Evolutionary conservation across 2,888 invertebrate species (phyloP).

Genomic region (Cheilosia grossa): DNA sequence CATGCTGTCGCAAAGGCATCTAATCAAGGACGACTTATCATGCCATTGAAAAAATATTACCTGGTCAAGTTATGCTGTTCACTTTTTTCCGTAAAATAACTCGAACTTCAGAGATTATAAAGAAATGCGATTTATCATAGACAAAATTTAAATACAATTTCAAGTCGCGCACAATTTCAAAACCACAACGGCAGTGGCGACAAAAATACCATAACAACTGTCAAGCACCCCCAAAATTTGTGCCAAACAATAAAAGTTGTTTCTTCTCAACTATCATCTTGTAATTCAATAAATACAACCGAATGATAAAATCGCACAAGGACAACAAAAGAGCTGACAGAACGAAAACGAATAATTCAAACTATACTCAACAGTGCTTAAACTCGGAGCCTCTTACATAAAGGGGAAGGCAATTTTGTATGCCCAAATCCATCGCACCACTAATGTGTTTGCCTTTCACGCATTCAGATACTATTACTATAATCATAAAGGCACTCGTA

Average conservation of each 20-base stretch:
- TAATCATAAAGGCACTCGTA: neutral
- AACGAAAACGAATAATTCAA: slow-evolving; percentile 37
- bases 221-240: neutral
- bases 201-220: neutral
- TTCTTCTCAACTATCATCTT: neutral
- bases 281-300: slow-evolving; percentile 34
- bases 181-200: neutral
- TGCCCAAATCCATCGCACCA: slow-evolving; percentile 5
- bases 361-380: neutral
- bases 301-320: slow-evolving; percentile 24
- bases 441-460: slow-evolving; percentile 14
- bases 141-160: neutral
- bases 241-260: slow-evolving; percentile 19
- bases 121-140: too few species aligned
- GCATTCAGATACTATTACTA: slow-evolving; percentile 5
- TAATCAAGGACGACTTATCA: too few species aligned
- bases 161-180: neutral
- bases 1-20: too few species aligned
- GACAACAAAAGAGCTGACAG: slow-evolving; percentile 40
- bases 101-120: too few species aligned
- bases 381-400: neutral
- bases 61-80: too few species aligned
- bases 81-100: too few species aligned
- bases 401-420: neutral
- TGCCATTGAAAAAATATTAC: too few species aligned